These are phyloP conservation scores for Oscheius sp. DNA, from an alignment of 2,888 invertebrate species.

Conservation along the genomic window DNA sequence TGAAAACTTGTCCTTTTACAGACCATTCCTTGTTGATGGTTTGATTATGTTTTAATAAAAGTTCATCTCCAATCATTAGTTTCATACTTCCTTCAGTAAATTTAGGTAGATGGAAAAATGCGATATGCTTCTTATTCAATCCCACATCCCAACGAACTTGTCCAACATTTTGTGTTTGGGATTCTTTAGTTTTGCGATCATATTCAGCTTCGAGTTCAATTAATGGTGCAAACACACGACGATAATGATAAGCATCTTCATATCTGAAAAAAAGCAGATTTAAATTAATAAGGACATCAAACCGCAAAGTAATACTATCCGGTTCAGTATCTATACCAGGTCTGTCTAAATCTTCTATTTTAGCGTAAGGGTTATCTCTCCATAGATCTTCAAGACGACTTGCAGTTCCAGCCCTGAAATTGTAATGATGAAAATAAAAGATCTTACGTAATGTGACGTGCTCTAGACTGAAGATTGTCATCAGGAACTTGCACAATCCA, in stretches of 20 bases:
- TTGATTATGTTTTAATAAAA: constrained; percentile 81
- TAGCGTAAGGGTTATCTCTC: constrained; percentile 97
- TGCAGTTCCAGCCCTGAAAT: constrained; percentile 79
- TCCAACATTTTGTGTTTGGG: constrained; percentile 86
- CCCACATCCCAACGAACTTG: constrained; percentile 99
- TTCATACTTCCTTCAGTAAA: constrained; percentile 92
- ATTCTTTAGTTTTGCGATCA: constrained; percentile 94
- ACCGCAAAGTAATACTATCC: constrained; percentile 81
- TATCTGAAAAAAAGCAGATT: constrained; percentile 74
- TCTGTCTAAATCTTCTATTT: constrained; percentile 95
- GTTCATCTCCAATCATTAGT: constrained; percentile 97
- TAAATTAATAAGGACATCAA: constrained; percentile 3
- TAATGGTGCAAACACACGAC: constrained; percentile 94
- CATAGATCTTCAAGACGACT: constrained; percentile 97
- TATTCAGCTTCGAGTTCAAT: constrained; percentile 98
- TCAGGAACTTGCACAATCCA: constrained; percentile 98
- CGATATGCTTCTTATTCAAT: constrained; percentile 95
- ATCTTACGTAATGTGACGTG: constrained; percentile 85
- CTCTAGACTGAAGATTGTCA: constrained; percentile 92
- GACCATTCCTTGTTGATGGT: constrained; percentile 78
- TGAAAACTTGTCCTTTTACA: constrained; percentile 96
- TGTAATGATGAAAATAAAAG: constrained; percentile 1
- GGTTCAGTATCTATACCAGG: constrained; percentile 98
- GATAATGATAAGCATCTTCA: constrained; percentile 98
- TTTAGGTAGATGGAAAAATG: constrained; percentile 95